Evolutionary conservation across 1,140 invertebrate species (phyloP), one percentile per base, ranked within the genome.

Genomic region (Trichomalopsis sarcophagae): DNA sequence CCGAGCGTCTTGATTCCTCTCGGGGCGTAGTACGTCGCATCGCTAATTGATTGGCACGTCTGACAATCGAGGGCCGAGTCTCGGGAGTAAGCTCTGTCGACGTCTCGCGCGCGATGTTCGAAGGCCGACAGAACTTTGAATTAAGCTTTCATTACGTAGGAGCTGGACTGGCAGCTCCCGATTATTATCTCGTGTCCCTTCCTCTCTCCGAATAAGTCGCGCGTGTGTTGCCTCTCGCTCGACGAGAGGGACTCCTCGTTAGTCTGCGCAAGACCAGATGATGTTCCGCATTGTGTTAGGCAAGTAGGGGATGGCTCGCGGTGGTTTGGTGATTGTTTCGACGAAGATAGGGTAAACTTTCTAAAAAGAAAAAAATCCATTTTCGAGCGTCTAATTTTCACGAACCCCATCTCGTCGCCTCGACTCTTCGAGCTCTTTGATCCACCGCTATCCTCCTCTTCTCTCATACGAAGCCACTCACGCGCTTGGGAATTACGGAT

Each of bases 131-230:
- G 81, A 88, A 90, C 84, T 90, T 88, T 74, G 78, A 86, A 89
- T 89, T 88, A 88, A 88, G 87, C 86, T 90, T 88, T 88, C 88
- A 89, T 88, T 89, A 87, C 82, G 71, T 44, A 55, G 68, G 82
- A 81, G 27, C 10, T 10, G 83, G 86, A 87, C 86, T 87, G 84
- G 81, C 84, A 86, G 86, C 82, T 86, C 27, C 0, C 82, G 82
- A 87, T 88, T 89, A 89, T 89, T 89, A 86, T 80, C 87, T 88
- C 85, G 10, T 27, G 7, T 33, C 33, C 1, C 73, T 33, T 4
- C 4, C 17, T 14, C 3, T 75, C 0, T 75, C 7, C n/a, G 55
- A 21, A 62, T 62, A 62, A 62, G 55, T 62, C n/a, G 55, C 6
- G 21, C 55, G 21, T 62, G 21, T 21, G 17, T n/a, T 62, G 55